Base-by-base conservation (phyloP, 2,113 vertebrate species). In the Ibidorhyncha struthersii region DNA sequence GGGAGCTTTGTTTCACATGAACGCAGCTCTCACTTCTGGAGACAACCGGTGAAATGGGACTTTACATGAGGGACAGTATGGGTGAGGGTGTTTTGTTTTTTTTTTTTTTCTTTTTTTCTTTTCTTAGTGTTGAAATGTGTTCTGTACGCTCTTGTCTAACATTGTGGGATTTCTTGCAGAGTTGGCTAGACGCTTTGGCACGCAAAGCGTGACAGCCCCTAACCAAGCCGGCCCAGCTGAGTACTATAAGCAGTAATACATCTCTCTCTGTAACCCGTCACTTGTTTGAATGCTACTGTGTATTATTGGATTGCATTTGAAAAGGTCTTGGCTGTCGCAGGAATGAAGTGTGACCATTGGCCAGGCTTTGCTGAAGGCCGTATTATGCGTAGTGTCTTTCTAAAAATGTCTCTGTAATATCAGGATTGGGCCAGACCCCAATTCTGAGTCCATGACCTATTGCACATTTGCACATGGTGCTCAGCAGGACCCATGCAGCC, bases 341-440 rank as follows among this genome's bases (percentile, higher is more conserved):
- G 90, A 95, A 96, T 96, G 96, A 97, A 97, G 97, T 97, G 96
- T 97, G 96, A 97, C 96, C 89, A 40, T 90, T 97, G 96, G 91
- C 92, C 38, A 3, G 93, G 91, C 94, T 90, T 81, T 49, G 94
- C 97, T 85, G 92, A 93, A 61, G 97, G 91, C 93, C 12, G 62
- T 65, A 15, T 49, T 94, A 93, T 95, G 82, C 56, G 4, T 32
- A 63, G 90, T 65, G 82, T 91, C 96, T 94, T 96, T 96, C 96
- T 97, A 91, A 95, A 96, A 97, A 91, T 19, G 93, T 91, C 94
- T 91, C 94, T 81, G 96, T 89, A 97, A 94, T 95, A 94, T 87
- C 96, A 76, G 82, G 81, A 41, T 87, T 74, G 94, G 95, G 93
- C 93, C 67, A 53, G 89, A 58, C 90, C 95, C 96, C 96, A 94